Conservation (phyloP, 2,113 vertebrate species). For the Solea senegalensis region DNA sequence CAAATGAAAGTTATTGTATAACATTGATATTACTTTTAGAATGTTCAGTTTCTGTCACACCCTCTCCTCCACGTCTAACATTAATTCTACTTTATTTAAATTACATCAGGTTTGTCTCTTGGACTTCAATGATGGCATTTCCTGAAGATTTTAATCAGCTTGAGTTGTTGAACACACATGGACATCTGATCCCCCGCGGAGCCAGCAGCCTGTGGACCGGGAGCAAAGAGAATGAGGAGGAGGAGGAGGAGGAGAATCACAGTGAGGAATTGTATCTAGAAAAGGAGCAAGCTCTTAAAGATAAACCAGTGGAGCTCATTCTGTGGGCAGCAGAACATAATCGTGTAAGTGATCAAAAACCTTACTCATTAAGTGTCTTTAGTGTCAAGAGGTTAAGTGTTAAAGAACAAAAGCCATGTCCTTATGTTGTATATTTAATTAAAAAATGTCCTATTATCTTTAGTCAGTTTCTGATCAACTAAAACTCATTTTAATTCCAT, state of each 20-base stretch:
- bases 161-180: conserved; percentile 76
- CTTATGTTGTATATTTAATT: no score
- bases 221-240: conserved; percentile 56
- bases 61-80: no score
- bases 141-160: conserved; percentile 82
- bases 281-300: conserved; percentile 70
- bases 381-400: no score
- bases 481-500: no score
- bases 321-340: conserved; percentile 81
- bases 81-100: no score
- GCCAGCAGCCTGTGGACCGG: conserved; percentile 72
- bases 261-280: conserved; percentile 77
- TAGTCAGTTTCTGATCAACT: no score
- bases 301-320: conserved; percentile 67
- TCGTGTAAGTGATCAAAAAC: conserved; percentile 61
- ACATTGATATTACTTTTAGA: no score
- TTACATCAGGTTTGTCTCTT: neutral
- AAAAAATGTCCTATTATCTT: no score
- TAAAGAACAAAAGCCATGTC: no score
- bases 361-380: neutral
- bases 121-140: conserved; percentile 69
- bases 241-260: conserved; percentile 60
- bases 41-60: no score
- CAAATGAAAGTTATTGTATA: no score
- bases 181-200: conserved; percentile 75